These are phyloP conservation scores for Gortyna flavago DNA, from an alignment of 2,888 invertebrate species.

Conservation along the genomic window DNA sequence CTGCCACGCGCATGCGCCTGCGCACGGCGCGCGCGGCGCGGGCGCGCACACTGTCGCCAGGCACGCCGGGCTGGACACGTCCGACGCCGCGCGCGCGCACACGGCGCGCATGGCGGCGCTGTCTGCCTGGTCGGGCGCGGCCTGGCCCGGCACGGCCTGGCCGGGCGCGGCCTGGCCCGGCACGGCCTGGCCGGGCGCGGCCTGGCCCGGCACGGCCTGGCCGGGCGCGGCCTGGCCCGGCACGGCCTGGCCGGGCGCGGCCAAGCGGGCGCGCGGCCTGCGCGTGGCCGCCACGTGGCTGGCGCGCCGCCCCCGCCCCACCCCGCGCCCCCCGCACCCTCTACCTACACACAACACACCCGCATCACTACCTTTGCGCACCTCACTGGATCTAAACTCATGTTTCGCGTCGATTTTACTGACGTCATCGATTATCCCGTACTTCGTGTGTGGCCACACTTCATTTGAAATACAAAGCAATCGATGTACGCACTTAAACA, in stretches of 20 bases:
- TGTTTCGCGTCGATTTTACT: not conserved
- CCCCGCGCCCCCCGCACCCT: slow-evolving; percentile 40
- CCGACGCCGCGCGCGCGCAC: slow-evolving; percentile 85
- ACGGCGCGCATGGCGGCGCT: slow-evolving; percentile 61
- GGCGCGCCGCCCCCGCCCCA: slow-evolving; percentile 68
- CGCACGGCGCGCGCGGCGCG: slow-evolving; percentile 73
- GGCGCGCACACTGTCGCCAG: slow-evolving; percentile 80
- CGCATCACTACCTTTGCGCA: slow-evolving; percentile 27
- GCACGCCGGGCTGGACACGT: slow-evolving; percentile 77
- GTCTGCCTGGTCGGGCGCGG: slow-evolving; percentile 71
- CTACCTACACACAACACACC: slow-evolving; percentile 52
- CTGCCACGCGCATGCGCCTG: slow-evolving; percentile 76
- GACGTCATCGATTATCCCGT: not conserved
- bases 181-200: slow-evolving; percentile 80
- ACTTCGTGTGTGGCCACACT: not conserved
- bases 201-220: slow-evolving; percentile 79
- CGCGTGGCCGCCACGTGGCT: slow-evolving; percentile 69
- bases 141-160: too few relatives aligned
- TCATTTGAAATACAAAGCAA: not conserved
- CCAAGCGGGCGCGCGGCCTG: slow-evolving; percentile 63
- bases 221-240: slow-evolving; percentile 75
- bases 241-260: slow-evolving; percentile 79
- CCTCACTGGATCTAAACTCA: not conserved
- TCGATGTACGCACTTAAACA: not conserved
- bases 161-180: slow-evolving; percentile 67